Conservation (phyloP, 2,113 vertebrate species). For the Boulengeromyrus knoepffleri region DNA sequence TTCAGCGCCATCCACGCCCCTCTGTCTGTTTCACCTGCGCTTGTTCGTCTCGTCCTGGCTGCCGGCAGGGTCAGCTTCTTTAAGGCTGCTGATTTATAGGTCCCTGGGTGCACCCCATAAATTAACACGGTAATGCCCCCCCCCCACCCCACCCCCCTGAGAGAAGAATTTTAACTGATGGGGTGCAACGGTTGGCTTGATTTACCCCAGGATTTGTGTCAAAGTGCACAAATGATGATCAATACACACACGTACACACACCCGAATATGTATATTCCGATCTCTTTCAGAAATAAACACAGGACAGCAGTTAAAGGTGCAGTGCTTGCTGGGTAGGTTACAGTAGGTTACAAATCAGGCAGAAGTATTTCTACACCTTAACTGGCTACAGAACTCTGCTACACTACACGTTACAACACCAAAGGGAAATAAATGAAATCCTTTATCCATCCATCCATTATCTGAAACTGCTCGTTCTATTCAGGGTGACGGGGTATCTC, state of each 20-base stretch:
- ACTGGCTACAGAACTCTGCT: neutral
- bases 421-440: neutral
- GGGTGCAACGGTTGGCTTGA: neutral
- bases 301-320: neutral
- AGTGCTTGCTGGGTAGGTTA: neutral
- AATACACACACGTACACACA: neutral
- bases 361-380: neutral
- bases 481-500: neutral
- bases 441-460: neutral
- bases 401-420: neutral
- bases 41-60: neutral
- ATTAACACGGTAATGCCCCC: constrained; percentile 4
- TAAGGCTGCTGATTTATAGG: constrained; percentile 3
- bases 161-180: constrained; percentile 2
- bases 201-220: neutral
- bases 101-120: constrained; percentile 4
- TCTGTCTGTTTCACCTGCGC: neutral
- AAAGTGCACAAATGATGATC: neutral
- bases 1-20: too few species aligned
- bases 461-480: too few species aligned
- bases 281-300: neutral
- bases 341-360: too few species aligned
- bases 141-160: too few species aligned
- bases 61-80: neutral
- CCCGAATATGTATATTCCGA: neutral